phyloP scores from a whole-genome alignment of 1,140 invertebrate species.

The Drosophila quadrilineata region DNA sequence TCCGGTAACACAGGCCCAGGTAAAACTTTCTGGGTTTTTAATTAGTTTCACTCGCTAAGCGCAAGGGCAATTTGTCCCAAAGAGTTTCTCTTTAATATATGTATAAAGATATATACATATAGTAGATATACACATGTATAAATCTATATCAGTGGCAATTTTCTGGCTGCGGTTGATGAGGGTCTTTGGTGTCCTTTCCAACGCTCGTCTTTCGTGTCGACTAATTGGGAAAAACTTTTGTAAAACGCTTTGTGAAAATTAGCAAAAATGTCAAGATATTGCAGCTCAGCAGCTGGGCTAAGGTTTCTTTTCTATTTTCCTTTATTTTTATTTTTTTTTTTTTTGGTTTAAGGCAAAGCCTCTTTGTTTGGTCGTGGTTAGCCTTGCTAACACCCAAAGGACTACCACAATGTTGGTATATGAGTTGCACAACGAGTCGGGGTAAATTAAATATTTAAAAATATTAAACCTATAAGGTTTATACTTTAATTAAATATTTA shows the following conservation, averaged over 20 bases:
- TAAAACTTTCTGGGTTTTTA: constrained; percentile 48
- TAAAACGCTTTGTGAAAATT: constrained; percentile 35
- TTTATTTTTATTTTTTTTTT: too few relatives aligned
- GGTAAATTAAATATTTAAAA: too few relatives aligned
- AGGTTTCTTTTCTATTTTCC: neutral
- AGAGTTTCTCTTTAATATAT: constrained; percentile 32
- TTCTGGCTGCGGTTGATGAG: constrained; percentile 26
- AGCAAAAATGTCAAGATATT: constrained; percentile 19
- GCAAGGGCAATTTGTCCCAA: constrained; percentile 21
- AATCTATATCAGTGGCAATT: constrained; percentile 29
- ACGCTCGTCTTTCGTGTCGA: neutral
- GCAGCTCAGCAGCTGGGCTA: neutral
- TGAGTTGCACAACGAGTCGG: too few relatives aligned
- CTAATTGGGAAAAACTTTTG: constrained; percentile 41
- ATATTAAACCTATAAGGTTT: too few relatives aligned
- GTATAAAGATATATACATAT: too few relatives aligned
- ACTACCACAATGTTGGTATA: too few relatives aligned
- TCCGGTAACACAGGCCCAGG: constrained; percentile 19
- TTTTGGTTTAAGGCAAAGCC: too few relatives aligned
- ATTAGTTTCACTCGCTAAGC: constrained; percentile 45
- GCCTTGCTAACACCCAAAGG: too few relatives aligned
- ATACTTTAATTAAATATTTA: too few relatives aligned
- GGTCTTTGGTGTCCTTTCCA: neutral
- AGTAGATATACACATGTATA: too few relatives aligned
- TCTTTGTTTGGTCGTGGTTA: too few relatives aligned